Percentiles rank a stretch among this genome's conserved stretches.
These are phyloP conservation scores for Mionectes macconnelli DNA, from an alignment of 2,113 vertebrate species.

Conservation along the genomic window DNA sequence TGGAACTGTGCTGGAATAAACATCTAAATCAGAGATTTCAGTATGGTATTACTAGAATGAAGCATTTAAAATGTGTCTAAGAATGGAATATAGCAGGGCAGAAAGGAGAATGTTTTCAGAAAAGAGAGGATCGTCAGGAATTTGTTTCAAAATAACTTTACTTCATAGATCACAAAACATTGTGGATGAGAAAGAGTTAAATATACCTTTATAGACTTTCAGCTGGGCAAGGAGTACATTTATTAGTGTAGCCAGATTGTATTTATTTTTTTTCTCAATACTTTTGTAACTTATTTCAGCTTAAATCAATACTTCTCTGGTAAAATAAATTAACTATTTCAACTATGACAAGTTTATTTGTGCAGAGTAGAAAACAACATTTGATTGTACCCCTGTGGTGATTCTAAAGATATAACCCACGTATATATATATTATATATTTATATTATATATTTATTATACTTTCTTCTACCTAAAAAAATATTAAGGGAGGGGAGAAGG, in stretches of 20 bases:
- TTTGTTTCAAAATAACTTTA: not conserved
- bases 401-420: constrained; percentile 27
- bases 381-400: not conserved
- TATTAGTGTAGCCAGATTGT: not conserved
- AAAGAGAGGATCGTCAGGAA: not conserved
- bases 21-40: not conserved
- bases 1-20: not conserved
- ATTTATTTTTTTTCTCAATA: constrained; percentile 11
- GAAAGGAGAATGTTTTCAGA: not conserved
- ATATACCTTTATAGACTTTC: not conserved
- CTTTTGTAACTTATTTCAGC: not conserved
- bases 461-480: not conserved
- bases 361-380: not conserved
- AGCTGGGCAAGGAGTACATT: not conserved
- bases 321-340: constrained; percentile 28
- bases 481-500: too few species aligned
- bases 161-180: not conserved
- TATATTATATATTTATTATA: not conserved
- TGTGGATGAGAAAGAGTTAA: not conserved
- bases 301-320: constrained; percentile 40
- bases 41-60: not conserved
- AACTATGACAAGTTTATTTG: constrained; percentile 22
- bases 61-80: not conserved
- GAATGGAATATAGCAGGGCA: not conserved
- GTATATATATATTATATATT: too few species aligned